phyloP scores from a whole-genome alignment of 2,113 vertebrate species.

The Noctilio leporinus region DNA sequence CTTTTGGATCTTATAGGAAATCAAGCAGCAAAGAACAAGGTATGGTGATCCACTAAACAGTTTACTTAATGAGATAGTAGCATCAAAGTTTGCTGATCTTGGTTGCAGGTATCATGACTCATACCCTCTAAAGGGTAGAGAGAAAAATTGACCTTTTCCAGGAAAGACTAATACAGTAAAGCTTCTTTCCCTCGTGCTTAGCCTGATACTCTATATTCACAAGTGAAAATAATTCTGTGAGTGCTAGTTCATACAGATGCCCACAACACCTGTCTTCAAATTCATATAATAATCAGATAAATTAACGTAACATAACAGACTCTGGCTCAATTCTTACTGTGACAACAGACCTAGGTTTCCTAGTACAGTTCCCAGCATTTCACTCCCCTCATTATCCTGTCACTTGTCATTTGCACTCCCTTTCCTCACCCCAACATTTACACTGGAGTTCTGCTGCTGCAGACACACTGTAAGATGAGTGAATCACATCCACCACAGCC shows the following conservation, averaged over 20 bases:
- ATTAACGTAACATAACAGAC: conserved; percentile 29
- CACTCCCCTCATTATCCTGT: neutral
- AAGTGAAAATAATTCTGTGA: conserved; percentile 10
- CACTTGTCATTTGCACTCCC: neutral
- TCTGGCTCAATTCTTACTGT: neutral
- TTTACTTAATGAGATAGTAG: conserved; percentile 10
- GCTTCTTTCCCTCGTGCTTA: conserved; percentile 20
- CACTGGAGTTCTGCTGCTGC: neutral
- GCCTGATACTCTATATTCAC: neutral
- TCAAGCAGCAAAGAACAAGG: neutral
- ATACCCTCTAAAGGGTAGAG: neutral
- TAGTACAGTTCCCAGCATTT: neutral
- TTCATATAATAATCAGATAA: neutral
- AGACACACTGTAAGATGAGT: neutral
- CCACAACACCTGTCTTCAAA: conserved; percentile 32
- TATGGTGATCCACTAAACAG: neutral
- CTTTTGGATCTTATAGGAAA: neutral
- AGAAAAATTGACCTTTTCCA: conserved; percentile 45
- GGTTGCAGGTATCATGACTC: conserved; percentile 6
- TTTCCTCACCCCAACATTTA: neutral
- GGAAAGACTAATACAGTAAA: conserved; percentile 32
- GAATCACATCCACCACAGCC: neutral
- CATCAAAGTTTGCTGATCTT: neutral
- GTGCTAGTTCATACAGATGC: conserved; percentile 1
- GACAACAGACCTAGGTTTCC: neutral